phyloP scores from a whole-genome alignment of 1,140 invertebrate genomes.

The Euschistus heros region DNA sequence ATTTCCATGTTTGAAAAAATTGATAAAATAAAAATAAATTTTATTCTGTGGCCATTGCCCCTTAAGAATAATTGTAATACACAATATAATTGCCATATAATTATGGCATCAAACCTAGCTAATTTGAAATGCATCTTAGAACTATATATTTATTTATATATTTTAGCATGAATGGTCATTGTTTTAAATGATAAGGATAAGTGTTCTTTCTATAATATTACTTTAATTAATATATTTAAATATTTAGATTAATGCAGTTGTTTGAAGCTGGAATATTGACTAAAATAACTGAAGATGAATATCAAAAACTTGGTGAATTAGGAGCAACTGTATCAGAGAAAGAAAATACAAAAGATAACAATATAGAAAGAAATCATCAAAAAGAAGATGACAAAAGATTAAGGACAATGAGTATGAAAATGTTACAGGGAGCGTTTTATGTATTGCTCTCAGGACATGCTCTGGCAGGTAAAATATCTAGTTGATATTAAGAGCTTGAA shows the following conservation, averaged over 20 bases:
- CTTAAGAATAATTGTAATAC: too few species aligned
- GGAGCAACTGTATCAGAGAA: not conserved
- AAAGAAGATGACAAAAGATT: constrained; percentile 18
- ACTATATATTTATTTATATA: not conserved
- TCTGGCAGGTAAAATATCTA: constrained; percentile 11
- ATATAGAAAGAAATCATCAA: not conserved
- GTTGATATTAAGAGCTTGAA: too few species aligned
- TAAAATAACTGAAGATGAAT: constrained; percentile 25
- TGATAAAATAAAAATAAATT: too few species aligned
- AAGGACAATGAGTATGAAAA: constrained; percentile 21
- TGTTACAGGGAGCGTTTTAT: constrained; percentile 22
- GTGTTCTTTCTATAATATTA: too few species aligned
- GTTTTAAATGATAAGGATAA: not conserved
- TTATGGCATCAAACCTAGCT: too few species aligned
- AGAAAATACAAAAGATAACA: not conserved
- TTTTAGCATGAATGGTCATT: not conserved
- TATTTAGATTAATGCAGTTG: constrained; percentile 50
- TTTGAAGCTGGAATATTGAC: constrained; percentile 50
- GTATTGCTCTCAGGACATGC: constrained; percentile 13
- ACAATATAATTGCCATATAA: too few species aligned
- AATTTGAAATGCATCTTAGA: too few species aligned
- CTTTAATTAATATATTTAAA: not conserved
- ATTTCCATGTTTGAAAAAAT: too few species aligned
- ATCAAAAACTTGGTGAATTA: constrained; percentile 17
- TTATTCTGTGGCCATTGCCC: too few species aligned